Percentiles rank a stretch among this genome's conserved stretches.
phyloP scores from a whole-genome alignment of 2,888 invertebrate species.

The Apoda limacodes region DNA sequence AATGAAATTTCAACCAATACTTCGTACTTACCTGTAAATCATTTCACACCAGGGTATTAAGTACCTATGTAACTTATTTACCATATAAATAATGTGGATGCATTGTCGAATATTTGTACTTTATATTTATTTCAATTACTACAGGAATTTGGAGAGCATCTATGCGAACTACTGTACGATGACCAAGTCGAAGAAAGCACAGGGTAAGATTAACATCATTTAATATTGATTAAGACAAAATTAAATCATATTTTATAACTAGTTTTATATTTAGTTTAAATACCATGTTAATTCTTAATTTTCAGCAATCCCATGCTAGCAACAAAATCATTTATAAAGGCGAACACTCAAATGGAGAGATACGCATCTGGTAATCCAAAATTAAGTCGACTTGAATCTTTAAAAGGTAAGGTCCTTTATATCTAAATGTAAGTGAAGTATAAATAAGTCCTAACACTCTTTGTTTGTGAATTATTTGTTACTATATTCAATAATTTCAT shows the following conservation, averaged over 20 bases:
- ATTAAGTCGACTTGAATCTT: constrained; percentile 71
- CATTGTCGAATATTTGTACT: too few relatives aligned
- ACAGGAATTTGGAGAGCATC: constrained; percentile 56
- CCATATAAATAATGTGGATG: too few relatives aligned
- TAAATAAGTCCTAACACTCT: too few relatives aligned
- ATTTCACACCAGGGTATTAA: too few relatives aligned
- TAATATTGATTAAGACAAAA: neutral
- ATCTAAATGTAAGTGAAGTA: too few relatives aligned
- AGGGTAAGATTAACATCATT: constrained; percentile 48
- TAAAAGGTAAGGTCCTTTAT: constrained; percentile 68
- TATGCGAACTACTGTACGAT: constrained; percentile 53
- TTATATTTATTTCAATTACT: too few relatives aligned
- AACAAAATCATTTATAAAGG: constrained; percentile 91
- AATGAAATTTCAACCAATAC: too few relatives aligned
- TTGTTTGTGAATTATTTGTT: too few relatives aligned
- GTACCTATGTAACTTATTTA: too few relatives aligned
- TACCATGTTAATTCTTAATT: constrained; percentile 17
- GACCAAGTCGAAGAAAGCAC: constrained; percentile 52
- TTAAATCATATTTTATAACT: neutral
- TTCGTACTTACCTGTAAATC: too few relatives aligned
- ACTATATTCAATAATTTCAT: too few relatives aligned
- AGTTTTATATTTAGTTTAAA: constrained; percentile 2
- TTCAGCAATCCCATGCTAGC: constrained; percentile 75
- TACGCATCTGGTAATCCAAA: constrained; percentile 62
- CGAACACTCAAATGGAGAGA: constrained; percentile 86